A percentile compares a stretch with the other conserved stretches of the same genome.
phyloP scores from a whole-genome alignment of 2,113 vertebrate genomes.

The Crotalus helleri region DNA sequence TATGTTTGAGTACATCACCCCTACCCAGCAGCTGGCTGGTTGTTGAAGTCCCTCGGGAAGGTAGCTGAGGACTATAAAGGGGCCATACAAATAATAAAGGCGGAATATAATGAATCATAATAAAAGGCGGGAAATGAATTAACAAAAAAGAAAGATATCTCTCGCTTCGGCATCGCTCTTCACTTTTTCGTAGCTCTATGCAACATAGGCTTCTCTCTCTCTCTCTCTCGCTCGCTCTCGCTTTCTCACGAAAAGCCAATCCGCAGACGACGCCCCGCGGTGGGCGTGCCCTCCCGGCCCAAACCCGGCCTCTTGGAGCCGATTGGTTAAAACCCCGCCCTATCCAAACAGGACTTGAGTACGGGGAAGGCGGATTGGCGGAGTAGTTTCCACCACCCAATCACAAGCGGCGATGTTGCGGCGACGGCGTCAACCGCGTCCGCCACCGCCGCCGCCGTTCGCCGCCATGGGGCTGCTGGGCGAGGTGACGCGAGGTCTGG shows the following conservation, averaged over 20 bases:
- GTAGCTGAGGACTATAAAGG: background rate
- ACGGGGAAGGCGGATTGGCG: background rate
- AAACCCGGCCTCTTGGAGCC: background rate
- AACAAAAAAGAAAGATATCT: background rate
- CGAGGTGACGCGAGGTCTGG: constrained; percentile 74
- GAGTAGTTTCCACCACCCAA: background rate
- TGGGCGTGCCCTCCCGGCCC: background rate
- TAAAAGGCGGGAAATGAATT: background rate
- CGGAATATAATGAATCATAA: too few relatives aligned
- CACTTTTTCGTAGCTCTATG: background rate
- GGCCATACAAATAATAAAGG: background rate
- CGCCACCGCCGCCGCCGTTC: background rate
- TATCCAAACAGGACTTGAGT: background rate
- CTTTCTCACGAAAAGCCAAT: background rate
- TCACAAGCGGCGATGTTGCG: background rate
- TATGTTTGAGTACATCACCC: background rate
- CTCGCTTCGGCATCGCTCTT: background rate
- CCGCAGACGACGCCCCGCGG: background rate
- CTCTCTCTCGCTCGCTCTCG: too few relatives aligned
- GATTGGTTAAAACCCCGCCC: background rate
- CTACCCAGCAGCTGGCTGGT: background rate
- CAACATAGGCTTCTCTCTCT: background rate
- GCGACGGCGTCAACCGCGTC: too few relatives aligned
- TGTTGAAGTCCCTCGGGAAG: background rate
- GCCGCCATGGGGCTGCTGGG: constrained; percentile 83